Evolutionary conservation across 35 echinoderm and acorn worm genomes (phyloP), one percentile per base, ranked within the genome.

Genomic region (Eucidaris tribuloides): DNA sequence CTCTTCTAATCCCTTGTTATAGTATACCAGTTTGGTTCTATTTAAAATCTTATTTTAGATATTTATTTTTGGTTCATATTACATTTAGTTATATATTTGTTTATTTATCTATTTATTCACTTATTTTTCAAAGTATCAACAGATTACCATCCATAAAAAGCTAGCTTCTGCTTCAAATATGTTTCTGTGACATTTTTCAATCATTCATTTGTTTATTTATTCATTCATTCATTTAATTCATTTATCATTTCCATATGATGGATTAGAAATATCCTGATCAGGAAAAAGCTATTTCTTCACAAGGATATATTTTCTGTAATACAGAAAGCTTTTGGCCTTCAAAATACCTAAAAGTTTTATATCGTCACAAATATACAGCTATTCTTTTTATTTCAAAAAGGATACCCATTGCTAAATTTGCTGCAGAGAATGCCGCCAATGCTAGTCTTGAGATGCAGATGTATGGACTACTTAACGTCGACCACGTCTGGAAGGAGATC

Each of bases 341-440:
- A 14, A 55, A 55, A n/a, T 55, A n/a, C n/a, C 13, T 14, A 55
- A 14, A 14, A 14, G n/a, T 55, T 55, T 14, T 55, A 14, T 55
- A n/a, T 14, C n/a, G 13, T 14, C 13, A 14, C 13, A 14, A 13
- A 55, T n/a, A 13, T 14, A n/a, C 13, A 13, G 50, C 50, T 14
- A 55, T 14, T 14, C n/a, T 55, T n/a, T 13, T 55, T 14, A 55
- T 38, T 54, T 65, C 62, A 54, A 60, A 88, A 88, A 88, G 85
- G 85, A 88, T 88, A 88, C 85, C 85, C 40, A 88, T 57, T 45
- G 61, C 56, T 44, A 77, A 80, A 25, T 79, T 48, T 2, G 78
- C 42, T 14, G 77, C 60, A 22, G 58, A 40, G 7, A 88, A 79
- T 11, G 76, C 62, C 15, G 76, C 76, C 54, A 88, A 65, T 11